Percentiles rank a stretch among this genome's conserved stretches.
These are phyloP conservation scores for Hydrochoerus hydrochaeris DNA, from an alignment of 2,113 vertebrate species.

Conservation along the genomic window DNA sequence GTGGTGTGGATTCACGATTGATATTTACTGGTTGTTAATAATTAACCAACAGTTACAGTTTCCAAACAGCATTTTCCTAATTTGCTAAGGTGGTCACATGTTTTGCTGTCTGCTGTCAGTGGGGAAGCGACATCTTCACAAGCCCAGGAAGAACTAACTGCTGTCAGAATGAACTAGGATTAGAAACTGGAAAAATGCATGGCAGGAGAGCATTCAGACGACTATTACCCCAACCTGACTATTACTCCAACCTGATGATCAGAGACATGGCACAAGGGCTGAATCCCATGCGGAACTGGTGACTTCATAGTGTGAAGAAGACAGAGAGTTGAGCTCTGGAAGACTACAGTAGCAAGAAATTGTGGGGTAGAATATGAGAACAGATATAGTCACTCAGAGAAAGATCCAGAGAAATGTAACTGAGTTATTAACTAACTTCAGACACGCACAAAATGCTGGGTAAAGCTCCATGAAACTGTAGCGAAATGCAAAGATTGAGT, in stretches of 20 bases:
- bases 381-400: background rate
- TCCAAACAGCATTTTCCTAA: slow-evolving; percentile 29
- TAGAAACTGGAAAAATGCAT: background rate
- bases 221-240: background rate
- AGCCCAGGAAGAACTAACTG: background rate
- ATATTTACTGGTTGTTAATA: background rate
- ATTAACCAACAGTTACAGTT: background rate
- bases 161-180: background rate
- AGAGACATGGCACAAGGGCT: background rate
- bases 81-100: background rate
- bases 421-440: background rate
- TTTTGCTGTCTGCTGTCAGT: background rate
- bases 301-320: background rate
- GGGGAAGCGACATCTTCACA: background rate
- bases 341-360: background rate
- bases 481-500: background rate
- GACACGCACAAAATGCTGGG: background rate
- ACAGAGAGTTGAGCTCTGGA: background rate
- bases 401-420: background rate
- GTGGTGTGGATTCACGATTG: background rate
- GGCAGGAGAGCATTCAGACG: background rate
- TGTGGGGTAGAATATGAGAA: background rate
- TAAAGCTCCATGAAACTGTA: background rate
- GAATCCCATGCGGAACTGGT: background rate
- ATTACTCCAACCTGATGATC: background rate